Conservation (phyloP, 1,140 invertebrate species). For the Calliphora vicina region DNA sequence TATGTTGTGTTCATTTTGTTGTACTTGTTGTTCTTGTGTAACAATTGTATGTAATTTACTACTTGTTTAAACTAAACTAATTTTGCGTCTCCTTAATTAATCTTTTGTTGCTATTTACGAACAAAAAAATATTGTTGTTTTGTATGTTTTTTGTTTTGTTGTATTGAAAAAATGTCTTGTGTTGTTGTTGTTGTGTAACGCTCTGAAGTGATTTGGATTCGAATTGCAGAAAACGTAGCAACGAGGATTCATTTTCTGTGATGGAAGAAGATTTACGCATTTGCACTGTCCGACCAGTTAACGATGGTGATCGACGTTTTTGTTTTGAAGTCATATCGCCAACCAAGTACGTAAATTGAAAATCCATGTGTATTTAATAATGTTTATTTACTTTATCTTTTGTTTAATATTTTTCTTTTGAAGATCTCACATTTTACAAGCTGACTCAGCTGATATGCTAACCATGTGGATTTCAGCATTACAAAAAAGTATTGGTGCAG, state of each 20-base stretch:
- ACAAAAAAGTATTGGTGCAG: slow-evolving; percentile 85
- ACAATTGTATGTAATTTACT: background rate
- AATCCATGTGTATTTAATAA: too few species aligned
- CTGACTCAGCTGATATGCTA: slow-evolving; percentile 91
- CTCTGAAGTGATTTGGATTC: slow-evolving; percentile 64
- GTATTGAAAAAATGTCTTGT: background rate
- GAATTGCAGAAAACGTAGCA: slow-evolving; percentile 77
- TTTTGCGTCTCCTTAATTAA: slow-evolving; percentile 1
- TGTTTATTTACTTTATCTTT: background rate
- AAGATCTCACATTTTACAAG: slow-evolving; percentile 95
- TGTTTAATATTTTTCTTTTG: background rate
- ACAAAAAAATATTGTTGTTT: background rate
- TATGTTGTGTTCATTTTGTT: slow-evolving; percentile 36
- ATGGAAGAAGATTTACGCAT: slow-evolving; percentile 97
- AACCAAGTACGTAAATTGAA: slow-evolving; percentile 73
- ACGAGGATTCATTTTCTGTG: slow-evolving; percentile 84
- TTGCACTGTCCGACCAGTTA: slow-evolving; percentile 89
- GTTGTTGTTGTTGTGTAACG: slow-evolving; percentile 45
- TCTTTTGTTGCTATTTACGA: slow-evolving; percentile 17
- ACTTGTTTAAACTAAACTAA: slow-evolving; percentile 7
- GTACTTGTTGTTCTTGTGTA: background rate
- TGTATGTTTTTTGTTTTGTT: slow-evolving; percentile 33
- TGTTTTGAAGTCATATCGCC: slow-evolving; percentile 98
- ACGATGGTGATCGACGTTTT: slow-evolving; percentile 87
- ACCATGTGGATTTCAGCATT: slow-evolving; percentile 88